Evolutionary conservation across 2,797 vertebrate genomes (phyloP), one percentile per base, ranked within the genome.

Genomic region (Gadopsis marmoratus): DNA sequence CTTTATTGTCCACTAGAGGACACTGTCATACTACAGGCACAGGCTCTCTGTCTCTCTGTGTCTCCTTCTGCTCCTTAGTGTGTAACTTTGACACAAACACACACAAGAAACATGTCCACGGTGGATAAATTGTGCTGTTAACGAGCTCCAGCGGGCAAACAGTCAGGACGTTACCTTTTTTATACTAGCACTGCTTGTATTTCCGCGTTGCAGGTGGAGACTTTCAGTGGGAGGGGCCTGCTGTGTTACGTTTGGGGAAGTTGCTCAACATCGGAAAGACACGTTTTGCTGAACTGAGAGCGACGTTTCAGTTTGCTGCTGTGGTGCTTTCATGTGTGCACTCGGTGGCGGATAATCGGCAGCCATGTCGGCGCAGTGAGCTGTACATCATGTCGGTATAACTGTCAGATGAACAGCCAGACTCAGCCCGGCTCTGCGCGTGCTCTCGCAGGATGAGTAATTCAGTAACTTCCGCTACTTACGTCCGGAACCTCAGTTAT

Each of bases 401-500:
- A 43, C 10, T 2, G 13, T 41, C 21, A 47, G 59, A 64, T 47
- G 21, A 23, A 67, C n/a, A 5, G 2, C 3, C 4, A 19, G 7
- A 23, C 12, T 13, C 0, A 2, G 10, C 9, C n/a, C 37, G 31
- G 8, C 35, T 31, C n/a, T 5, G n/a, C n/a, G 13, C 5, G 3
- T 2, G 47, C 65, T 64, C 4, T 67, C 16, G 0, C 23, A 91
- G 37, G 61, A 98, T 97, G 97, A 95, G 39, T 56, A 91, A 90
- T 19, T 82, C 94, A 0, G 56, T 97, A 60, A 96, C 95, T 41
- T 74, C 94, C 13, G 92, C 94, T 12, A 98, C 97, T 0, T 95
- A 95, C 4, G 87, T 99, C 2, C 97, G 97, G 33, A 94, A 89
- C 79, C 90, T 99, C 11, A 86, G 90, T 39, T 95, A 94, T 19